These are phyloP conservation scores for Bombycilla garrulus DNA, from an alignment of 2,113 vertebrate species.

Conservation along the genomic window DNA sequence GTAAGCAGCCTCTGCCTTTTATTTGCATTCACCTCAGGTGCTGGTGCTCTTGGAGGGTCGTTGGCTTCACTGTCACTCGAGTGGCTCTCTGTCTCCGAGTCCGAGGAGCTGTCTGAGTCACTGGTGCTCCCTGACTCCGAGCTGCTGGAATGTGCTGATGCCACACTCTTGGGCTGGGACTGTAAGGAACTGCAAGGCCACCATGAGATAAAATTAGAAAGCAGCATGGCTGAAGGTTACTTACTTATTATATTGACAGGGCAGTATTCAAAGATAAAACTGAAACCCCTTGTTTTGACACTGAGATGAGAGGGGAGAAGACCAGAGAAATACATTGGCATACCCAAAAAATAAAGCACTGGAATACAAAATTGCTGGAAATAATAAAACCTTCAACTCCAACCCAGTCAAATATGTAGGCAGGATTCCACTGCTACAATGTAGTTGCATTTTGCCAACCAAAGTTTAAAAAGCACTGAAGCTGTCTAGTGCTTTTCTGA, in stretches of 20 bases:
- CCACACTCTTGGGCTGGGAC: conserved; percentile 64
- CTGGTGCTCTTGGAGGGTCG: conserved; percentile 15
- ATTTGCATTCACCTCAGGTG: conserved; percentile 44
- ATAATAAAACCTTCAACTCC: neutral
- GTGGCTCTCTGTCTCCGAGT: conserved; percentile 84
- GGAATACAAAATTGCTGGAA: neutral
- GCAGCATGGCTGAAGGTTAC: neutral
- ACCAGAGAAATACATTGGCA: neutral
- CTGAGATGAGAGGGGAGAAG: neutral
- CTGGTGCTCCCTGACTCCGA: conserved; percentile 83
- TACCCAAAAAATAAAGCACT: neutral
- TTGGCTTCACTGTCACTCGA: conserved; percentile 78
- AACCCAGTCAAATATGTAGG: neutral
- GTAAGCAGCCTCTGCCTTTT: neutral
- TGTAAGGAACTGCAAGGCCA: conserved; percentile 72
- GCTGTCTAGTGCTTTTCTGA: neutral
- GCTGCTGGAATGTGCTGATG: conserved; percentile 82
- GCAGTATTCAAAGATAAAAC: neutral
- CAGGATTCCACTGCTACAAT: neutral
- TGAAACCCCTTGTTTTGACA: neutral
- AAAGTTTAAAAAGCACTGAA: neutral
- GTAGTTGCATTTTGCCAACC: neutral
- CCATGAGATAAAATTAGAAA: conserved; percentile 44
- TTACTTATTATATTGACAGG: neutral
- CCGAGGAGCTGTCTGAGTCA: conserved; percentile 88